These are phyloP conservation scores for Plebejus argus DNA, from an alignment of 2,888 invertebrate species.

Conservation along the genomic window DNA sequence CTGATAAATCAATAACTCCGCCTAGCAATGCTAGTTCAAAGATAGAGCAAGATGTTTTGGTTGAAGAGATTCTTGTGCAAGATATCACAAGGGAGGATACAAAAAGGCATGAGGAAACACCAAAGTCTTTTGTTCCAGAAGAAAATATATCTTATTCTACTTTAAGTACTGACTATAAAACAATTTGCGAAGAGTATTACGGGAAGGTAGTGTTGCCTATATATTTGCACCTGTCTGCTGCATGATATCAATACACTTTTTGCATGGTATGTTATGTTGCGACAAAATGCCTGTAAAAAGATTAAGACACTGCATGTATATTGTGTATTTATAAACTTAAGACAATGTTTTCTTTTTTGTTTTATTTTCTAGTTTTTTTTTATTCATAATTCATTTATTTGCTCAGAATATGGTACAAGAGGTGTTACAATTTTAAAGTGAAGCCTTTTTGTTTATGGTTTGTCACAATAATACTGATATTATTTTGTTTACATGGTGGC, in stretches of 20 bases:
- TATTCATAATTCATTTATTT: too few relatives aligned
- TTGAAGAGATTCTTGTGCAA: conserved; percentile 45
- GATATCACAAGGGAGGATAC: conserved; percentile 52
- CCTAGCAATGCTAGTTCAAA: conserved; percentile 52
- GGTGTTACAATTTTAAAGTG: too few relatives aligned
- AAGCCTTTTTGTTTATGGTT: background rate
- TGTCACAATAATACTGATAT: background rate
- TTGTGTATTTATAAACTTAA: background rate
- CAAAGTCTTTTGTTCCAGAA: conserved; percentile 64
- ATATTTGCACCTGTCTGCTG: conserved; percentile 28
- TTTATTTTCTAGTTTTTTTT: background rate
- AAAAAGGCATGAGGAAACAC: conserved; percentile 37
- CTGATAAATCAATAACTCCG: conserved; percentile 48
- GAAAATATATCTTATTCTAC: conserved; percentile 77
- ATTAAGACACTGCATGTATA: conserved; percentile 43
- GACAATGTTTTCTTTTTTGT: background rate
- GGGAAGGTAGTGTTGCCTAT: conserved; percentile 78
- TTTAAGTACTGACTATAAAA: conserved; percentile 86
- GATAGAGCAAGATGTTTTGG: conserved; percentile 62
- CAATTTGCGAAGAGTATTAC: conserved; percentile 85
- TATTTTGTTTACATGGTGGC: background rate
- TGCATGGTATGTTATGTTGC: conserved; percentile 36
- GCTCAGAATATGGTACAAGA: too few relatives aligned
- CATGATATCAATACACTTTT: conserved; percentile 10
- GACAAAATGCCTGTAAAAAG: conserved; percentile 45